Conservation (phyloP, 2,113 vertebrate genomes). For the Gobio gobio region DNA sequence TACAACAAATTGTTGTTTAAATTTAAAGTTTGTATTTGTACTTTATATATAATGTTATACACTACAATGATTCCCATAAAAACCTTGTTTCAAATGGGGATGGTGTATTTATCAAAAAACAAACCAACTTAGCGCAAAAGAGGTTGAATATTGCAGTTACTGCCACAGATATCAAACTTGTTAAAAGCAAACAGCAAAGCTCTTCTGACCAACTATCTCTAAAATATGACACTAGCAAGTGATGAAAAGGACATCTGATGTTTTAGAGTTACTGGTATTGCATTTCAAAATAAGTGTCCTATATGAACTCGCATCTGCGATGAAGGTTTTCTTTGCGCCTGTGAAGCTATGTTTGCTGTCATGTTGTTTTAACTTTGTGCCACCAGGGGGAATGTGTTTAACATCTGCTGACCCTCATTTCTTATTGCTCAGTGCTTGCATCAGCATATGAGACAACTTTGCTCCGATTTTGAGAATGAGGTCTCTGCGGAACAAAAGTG, state of each 20-base stretch:
- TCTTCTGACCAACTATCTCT: not conserved
- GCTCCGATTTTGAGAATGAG: conserved; percentile 1
- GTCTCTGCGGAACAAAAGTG: too few relatives aligned
- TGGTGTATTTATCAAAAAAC: not conserved
- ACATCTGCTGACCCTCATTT: conserved; percentile 10
- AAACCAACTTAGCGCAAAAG: not conserved
- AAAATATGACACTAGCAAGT: not conserved
- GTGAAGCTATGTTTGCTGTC: not conserved
- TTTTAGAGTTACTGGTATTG: not conserved
- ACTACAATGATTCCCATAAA: not conserved
- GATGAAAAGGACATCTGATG: conserved; percentile 27
- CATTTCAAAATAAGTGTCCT: not conserved
- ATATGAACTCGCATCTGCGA: not conserved
- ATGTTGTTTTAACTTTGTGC: conserved; percentile 28
- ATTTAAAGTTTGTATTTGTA: not conserved
- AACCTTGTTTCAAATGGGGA: conserved; percentile 37
- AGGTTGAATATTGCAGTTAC: not conserved
- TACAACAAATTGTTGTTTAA: not conserved
- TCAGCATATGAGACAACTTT: conserved; percentile 36
- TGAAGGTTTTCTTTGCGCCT: not conserved
- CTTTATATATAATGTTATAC: not conserved
- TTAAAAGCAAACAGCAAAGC: not conserved
- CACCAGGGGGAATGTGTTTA: conserved; percentile 45
- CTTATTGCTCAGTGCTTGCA: conserved; percentile 43
- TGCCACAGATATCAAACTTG: not conserved